Percentiles rank a stretch among this genome's conserved stretches.
These are phyloP conservation scores for Stichodactyla helianthus DNA, from an alignment of 64 coral and sea anemone species.

Conservation along the genomic window DNA sequence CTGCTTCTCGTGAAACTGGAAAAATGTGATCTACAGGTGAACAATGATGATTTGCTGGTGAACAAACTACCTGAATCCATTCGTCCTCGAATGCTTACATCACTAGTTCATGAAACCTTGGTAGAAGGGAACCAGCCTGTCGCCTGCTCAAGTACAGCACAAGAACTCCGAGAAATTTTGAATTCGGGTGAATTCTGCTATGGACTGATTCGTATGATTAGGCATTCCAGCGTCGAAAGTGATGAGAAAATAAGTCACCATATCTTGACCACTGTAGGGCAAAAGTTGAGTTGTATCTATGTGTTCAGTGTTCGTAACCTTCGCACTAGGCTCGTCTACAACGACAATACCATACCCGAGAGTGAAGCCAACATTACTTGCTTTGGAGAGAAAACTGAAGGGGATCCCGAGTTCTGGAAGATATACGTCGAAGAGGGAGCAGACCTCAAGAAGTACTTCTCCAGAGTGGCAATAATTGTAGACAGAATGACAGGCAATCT, in stretches of 20 bases:
- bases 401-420: not conserved
- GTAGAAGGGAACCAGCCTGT: not conserved
- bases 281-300: not conserved
- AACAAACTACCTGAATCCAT: constrained; percentile 16
- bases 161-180: constrained; percentile 23
- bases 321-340: constrained; percentile 39
- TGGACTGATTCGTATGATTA: constrained; percentile 56
- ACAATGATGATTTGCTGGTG: not conserved
- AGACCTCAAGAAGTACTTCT: not conserved
- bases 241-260: not conserved
- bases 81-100: constrained; percentile 59
- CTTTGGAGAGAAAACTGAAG: constrained; percentile 44
- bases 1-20: constrained; percentile 40
- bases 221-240: constrained; percentile 25
- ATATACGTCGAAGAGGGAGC: constrained; percentile 6
- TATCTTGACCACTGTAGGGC: not conserved
- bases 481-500: constrained; percentile 14
- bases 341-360: constrained; percentile 20
- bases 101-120: constrained; percentile 43
- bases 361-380: constrained; percentile 30
- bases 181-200: constrained; percentile 46
- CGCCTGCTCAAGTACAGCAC: not conserved
- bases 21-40: constrained; percentile 8
- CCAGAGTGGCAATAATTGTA: constrained; percentile 54
- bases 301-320: not conserved